Evolutionary conservation across 2,888 invertebrate species (phyloP).

Genomic region (Cephus pulcher): DNA sequence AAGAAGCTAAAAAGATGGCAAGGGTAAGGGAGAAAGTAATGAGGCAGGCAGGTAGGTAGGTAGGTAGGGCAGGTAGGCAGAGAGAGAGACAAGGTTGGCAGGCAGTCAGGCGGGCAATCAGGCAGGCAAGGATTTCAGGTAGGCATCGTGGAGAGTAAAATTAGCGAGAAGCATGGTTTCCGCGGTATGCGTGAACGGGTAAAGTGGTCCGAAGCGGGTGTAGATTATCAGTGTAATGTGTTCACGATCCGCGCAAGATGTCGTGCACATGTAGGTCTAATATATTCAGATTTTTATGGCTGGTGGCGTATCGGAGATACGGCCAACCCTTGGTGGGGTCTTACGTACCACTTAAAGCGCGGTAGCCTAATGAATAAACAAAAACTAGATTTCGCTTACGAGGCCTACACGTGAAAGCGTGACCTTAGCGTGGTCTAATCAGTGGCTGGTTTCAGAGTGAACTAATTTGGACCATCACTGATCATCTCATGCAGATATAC

Average conservation of each 20-base stretch:
- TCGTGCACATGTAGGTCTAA: constrained; percentile 62
- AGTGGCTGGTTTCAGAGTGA: constrained; percentile 49
- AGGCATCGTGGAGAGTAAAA: neutral
- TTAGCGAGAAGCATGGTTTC: neutral
- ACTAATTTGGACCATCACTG: constrained; percentile 16
- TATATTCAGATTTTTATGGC: constrained; percentile 66
- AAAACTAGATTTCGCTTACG: constrained; percentile 61
- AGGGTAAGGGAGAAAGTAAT: neutral
- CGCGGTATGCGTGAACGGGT: constrained; percentile 39
- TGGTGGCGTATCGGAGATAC: constrained; percentile 62
- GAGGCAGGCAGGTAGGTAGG: neutral
- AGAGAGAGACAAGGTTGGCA: neutral
- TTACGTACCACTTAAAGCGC: constrained; percentile 56
- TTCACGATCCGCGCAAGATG: constrained; percentile 58
- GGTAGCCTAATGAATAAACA: constrained; percentile 64
- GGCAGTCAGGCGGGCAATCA: neutral
- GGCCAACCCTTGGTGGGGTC: constrained; percentile 39
- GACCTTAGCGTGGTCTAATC: constrained; percentile 58
- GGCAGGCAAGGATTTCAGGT: neutral
- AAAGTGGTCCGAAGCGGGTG: constrained; percentile 41
- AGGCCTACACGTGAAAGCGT: constrained; percentile 62
- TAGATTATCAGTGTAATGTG: constrained; percentile 58
- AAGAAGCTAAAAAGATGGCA: neutral
- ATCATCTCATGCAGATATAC: neutral
- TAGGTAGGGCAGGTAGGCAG: neutral